Conservation (phyloP, 1,140 invertebrate species). For the Euwallacea fornicatus region DNA sequence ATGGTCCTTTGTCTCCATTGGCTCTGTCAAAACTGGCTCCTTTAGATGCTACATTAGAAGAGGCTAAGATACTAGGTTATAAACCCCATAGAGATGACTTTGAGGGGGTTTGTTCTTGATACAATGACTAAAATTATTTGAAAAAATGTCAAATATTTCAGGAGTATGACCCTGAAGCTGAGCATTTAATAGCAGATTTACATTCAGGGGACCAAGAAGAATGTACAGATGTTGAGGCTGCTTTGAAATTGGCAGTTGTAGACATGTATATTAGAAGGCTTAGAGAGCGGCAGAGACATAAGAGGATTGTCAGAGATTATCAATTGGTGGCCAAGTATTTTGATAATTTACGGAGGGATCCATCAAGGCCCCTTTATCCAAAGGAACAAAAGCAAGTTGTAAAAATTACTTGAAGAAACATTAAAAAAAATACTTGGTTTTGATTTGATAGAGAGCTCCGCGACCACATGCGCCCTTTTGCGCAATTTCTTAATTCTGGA, state of each 20-base stretch:
- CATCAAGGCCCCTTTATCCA: conserved; percentile 63
- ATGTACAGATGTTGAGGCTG: conserved; percentile 88
- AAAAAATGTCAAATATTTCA: conserved; percentile 53
- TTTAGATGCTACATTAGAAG: conserved; percentile 76
- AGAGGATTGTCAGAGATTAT: conserved; percentile 84
- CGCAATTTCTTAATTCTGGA: conserved; percentile 82
- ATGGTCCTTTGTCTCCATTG: conserved; percentile 77
- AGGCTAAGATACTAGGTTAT: conserved; percentile 89
- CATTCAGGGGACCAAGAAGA: conserved; percentile 77
- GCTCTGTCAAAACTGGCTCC: conserved; percentile 73
- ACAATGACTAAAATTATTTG: neutral
- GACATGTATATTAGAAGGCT: conserved; percentile 87
- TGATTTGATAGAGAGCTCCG: conserved; percentile 65
- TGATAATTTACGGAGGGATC: conserved; percentile 62
- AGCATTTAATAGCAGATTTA: conserved; percentile 82
- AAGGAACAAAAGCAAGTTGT: conserved; percentile 72
- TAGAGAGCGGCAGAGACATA: conserved; percentile 81
- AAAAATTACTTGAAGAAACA: neutral
- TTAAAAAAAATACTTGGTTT: too few relatives aligned
- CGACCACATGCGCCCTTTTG: conserved; percentile 80
- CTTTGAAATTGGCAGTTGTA: conserved; percentile 77
- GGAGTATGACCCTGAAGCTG: conserved; percentile 92
- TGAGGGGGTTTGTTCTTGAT: conserved; percentile 68
- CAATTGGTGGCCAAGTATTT: conserved; percentile 83
- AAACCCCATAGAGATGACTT: conserved; percentile 96